A percentile compares a stretch with the other conserved stretches of the same genome.
Conservation (phyloP, 2,888 invertebrate species). For the Himalopsyche tibetana region DNA sequence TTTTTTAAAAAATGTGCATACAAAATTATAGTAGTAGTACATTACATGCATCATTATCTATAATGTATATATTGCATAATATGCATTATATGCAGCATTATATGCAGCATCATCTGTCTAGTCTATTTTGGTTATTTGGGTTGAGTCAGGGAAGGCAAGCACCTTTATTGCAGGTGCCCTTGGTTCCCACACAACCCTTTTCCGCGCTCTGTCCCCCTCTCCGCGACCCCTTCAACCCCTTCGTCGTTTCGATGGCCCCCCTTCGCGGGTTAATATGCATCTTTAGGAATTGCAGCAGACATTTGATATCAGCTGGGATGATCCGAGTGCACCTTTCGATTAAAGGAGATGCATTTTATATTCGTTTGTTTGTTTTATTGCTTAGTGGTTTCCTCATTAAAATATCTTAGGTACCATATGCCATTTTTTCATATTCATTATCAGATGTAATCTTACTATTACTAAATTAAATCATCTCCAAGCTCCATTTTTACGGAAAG, state of each 20-base stretch:
- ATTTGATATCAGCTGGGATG: slow-evolving; percentile 63
- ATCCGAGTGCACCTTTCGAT: slow-evolving; percentile 41
- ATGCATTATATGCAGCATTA: neutral
- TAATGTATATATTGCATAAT: no score
- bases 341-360: slow-evolving; percentile 15
- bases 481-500: no score
- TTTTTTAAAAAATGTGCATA: no score
- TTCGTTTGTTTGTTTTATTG: neutral
- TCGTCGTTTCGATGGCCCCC: slow-evolving; percentile 68
- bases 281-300: slow-evolving; percentile 64
- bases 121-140: slow-evolving; percentile 18
- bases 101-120: slow-evolving; percentile 9
- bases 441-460: no score
- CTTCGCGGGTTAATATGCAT: slow-evolving; percentile 62
- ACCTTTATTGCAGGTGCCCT: slow-evolving; percentile 74
- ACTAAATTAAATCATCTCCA: no score
- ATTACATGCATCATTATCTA: no score
- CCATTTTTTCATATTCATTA: no score
- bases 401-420: neutral
- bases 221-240: slow-evolving; percentile 53
- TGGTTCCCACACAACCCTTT: slow-evolving; percentile 79
- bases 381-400: neutral
- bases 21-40: no score
- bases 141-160: slow-evolving; percentile 22
- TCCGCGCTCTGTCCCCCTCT: slow-evolving; percentile 70